Conservation (phyloP, 2,888 invertebrate species). For the Acanthosepion esculentum region DNA sequence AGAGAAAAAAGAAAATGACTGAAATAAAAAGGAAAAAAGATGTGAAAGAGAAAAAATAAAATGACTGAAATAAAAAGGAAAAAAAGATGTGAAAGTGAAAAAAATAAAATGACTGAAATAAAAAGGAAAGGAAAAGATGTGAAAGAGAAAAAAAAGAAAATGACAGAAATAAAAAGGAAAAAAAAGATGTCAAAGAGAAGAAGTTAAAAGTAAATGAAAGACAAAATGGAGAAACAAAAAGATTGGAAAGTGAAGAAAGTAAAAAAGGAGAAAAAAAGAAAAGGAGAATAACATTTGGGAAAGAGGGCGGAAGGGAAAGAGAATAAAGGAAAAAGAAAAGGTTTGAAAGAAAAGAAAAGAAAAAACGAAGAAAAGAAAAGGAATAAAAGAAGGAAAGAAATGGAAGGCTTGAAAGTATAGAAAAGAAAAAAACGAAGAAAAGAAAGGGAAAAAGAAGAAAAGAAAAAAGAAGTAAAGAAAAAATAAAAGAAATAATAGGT, state of each 20-base stretch:
- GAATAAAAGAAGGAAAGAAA: neutral
- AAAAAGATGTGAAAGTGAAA: too few species aligned
- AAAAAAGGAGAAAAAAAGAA: too few species aligned
- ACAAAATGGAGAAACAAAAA: too few species aligned
- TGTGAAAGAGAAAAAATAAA: neutral
- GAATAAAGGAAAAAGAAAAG: neutral
- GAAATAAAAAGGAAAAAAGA: neutral
- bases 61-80: too few species aligned
- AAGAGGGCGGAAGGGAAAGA: neutral
- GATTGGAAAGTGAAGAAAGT: too few species aligned
- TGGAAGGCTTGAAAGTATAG: rapidly evolving
- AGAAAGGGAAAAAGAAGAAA: neutral
- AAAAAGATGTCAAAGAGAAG: too few species aligned
- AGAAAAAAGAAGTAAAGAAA: neutral
- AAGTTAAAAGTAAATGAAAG: neutral
- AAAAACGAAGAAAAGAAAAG: neutral
- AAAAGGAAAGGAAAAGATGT: neutral
- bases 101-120: neutral
- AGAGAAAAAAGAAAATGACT: neutral
- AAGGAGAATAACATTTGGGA: neutral
- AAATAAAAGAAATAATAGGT: neutral
- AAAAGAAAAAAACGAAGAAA: neutral
- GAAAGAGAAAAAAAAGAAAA: too few species aligned
- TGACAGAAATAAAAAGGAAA: too few species aligned
- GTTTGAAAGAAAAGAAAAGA: neutral